Evolutionary conservation across 2,113 vertebrate genomes (phyloP).

Genomic region (Perca fluviatilis): DNA sequence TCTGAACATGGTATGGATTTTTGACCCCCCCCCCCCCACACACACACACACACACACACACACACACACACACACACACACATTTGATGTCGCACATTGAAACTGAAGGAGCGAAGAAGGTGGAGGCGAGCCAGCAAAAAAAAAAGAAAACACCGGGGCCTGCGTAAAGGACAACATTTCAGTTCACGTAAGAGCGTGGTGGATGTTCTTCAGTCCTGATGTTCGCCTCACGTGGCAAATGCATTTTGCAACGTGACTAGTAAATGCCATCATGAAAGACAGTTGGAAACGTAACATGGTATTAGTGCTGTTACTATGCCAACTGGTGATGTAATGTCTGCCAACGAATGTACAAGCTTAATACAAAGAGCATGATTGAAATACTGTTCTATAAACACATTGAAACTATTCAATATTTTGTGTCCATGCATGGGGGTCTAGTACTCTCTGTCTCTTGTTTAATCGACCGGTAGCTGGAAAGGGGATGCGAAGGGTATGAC

Average conservation of each 20-base stretch:
- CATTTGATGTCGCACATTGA: not conserved
- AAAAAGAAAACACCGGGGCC: not conserved
- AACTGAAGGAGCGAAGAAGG: not conserved
- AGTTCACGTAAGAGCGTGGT: not conserved
- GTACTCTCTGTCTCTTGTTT: not conserved
- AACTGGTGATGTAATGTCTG: not conserved
- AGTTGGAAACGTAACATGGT: not conserved
- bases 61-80: not conserved
- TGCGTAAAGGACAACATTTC: conserved; percentile 11
- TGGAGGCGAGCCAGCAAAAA: conserved; percentile 2
- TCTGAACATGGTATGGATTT: not conserved
- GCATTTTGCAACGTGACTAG: not conserved
- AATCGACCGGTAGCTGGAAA: not conserved
- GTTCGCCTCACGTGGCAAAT: not conserved
- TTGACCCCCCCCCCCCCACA: not conserved
- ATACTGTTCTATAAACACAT: not conserved
- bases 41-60: no score
- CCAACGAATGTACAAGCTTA: not conserved
- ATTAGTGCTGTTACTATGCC: conserved; percentile 1
- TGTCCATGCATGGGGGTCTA: not conserved
- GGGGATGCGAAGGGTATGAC: not conserved
- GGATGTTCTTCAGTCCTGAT: not conserved
- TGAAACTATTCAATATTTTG: not conserved
- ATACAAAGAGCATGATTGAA: not conserved
- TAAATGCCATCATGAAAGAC: not conserved